A percentile compares a stretch with the other conserved stretches of the same genome.
phyloP scores from a whole-genome alignment of 2,888 invertebrate genomes.

The Nomada lathburiana region DNA sequence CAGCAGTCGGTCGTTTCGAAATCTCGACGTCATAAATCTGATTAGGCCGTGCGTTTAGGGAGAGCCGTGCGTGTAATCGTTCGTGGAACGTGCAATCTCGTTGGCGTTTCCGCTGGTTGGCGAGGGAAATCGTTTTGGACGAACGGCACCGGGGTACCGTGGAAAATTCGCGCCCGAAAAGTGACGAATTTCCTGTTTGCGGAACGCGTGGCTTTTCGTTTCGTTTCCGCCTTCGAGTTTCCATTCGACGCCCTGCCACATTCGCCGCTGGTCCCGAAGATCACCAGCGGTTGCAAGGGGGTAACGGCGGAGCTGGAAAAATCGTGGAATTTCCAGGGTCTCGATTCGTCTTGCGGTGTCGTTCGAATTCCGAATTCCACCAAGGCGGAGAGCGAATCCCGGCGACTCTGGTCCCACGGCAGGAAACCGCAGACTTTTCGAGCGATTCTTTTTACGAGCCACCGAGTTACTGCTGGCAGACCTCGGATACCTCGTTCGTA shows the following conservation, averaged over 20 bases:
- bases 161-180: slow-evolving; percentile 7
- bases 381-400: slow-evolving; percentile 2
- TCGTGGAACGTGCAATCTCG: slow-evolving; percentile 29
- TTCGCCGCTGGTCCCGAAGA: not conserved
- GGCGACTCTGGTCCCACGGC: slow-evolving; percentile 5
- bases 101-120: slow-evolving; percentile 15
- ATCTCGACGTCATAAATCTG: slow-evolving; percentile 49
- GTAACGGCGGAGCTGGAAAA: not conserved
- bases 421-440: slow-evolving; percentile 48
- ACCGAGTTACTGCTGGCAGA: slow-evolving; percentile 53
- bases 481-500: slow-evolving; percentile 43
- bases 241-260: not conserved
- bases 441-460: slow-evolving; percentile 61
- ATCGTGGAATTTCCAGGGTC: not conserved
- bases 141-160: not conserved
- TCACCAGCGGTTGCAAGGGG: not conserved
- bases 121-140: not conserved
- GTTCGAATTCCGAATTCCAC: slow-evolving; percentile 17
- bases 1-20: slow-evolving; percentile 29
- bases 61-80: slow-evolving; percentile 24
- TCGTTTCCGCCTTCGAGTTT: not conserved
- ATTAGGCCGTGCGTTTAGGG: slow-evolving; percentile 51
- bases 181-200: not conserved
- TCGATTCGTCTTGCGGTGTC: not conserved
- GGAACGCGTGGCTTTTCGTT: not conserved